These are phyloP conservation scores for Macaria notata DNA, from an alignment of 2,888 invertebrate genomes.

Conservation along the genomic window DNA sequence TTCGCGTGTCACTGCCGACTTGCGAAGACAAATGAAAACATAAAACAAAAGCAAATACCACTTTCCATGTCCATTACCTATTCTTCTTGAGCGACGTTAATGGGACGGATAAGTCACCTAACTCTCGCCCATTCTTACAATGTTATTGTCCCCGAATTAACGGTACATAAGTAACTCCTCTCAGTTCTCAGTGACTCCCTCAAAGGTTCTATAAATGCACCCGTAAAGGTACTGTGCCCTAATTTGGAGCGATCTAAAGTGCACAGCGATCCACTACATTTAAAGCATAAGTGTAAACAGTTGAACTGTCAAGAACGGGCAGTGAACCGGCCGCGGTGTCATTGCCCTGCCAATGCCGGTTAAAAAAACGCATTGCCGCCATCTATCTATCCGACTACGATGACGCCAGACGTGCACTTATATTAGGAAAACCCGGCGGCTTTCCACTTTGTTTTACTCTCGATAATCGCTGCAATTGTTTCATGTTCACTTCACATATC, in stretches of 20 bases:
- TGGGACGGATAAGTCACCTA: conserved; percentile 22
- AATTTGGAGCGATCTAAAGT: conserved; percentile 48
- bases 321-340: conserved; percentile 75
- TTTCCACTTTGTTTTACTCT: conserved; percentile 14
- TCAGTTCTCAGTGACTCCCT: conserved; percentile 18
- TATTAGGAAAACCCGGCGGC: conserved; percentile 44
- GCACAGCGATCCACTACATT: conserved; percentile 66
- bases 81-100: conserved; percentile 28
- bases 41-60: conserved; percentile 13
- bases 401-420: conserved; percentile 53
- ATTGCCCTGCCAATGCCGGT: conserved; percentile 77
- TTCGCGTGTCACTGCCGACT: conserved; percentile 2
- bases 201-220: conserved; percentile 18
- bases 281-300: conserved; percentile 70
- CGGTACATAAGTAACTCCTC: conserved; percentile 7
- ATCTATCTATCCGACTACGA: conserved; percentile 63
- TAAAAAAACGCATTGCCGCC: conserved; percentile 76
- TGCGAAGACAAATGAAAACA: conserved; percentile 10
- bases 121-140: conserved; percentile 8
- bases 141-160: conserved; percentile 25
- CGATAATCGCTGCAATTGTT: conserved; percentile 13
- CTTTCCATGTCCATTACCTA: conserved; percentile 23
- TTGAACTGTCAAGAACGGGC: conserved; percentile 82
- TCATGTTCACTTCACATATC: neutral
- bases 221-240: conserved; percentile 21